These are phyloP conservation scores for Phengaris arion DNA, from an alignment of 2,888 invertebrate genomes.

Conservation along the genomic window DNA sequence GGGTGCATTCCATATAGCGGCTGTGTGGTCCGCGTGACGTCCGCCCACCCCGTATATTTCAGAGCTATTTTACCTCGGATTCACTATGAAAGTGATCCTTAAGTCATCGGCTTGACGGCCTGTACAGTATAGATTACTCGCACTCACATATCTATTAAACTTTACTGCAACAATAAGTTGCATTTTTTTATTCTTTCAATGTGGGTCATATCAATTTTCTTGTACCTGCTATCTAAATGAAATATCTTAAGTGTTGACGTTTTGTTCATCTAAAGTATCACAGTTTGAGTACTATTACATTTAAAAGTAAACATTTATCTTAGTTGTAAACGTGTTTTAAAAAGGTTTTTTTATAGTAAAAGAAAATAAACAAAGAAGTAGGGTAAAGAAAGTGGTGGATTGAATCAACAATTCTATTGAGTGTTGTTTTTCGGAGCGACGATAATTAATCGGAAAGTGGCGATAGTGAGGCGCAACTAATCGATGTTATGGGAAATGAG, in stretches of 20 bases:
- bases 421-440: constrained; percentile 55
- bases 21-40: too few species aligned
- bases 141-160: constrained; percentile 2
- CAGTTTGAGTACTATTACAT: neutral
- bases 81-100: too few species aligned
- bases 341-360: neutral
- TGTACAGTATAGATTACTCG: neutral
- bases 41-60: too few species aligned
- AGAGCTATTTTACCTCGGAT: too few species aligned
- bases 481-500: constrained; percentile 56
- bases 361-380: constrained; percentile 1
- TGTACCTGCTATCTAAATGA: neutral
- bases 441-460: constrained; percentile 53
- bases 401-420: constrained; percentile 40
- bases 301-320: neutral
- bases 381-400: constrained; percentile 37
- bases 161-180: neutral
- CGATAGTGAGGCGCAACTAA: constrained; percentile 50
- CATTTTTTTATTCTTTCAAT: neutral
- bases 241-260: neutral
- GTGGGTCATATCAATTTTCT: constrained; percentile 3
- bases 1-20: too few species aligned
- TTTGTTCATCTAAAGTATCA: neutral
- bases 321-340: neutral
- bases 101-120: too few species aligned